Percentiles rank a stretch among this genome's conserved stretches.
Conservation (phyloP, 2,888 invertebrate genomes). For the Digitonthophagus gazella region DNA sequence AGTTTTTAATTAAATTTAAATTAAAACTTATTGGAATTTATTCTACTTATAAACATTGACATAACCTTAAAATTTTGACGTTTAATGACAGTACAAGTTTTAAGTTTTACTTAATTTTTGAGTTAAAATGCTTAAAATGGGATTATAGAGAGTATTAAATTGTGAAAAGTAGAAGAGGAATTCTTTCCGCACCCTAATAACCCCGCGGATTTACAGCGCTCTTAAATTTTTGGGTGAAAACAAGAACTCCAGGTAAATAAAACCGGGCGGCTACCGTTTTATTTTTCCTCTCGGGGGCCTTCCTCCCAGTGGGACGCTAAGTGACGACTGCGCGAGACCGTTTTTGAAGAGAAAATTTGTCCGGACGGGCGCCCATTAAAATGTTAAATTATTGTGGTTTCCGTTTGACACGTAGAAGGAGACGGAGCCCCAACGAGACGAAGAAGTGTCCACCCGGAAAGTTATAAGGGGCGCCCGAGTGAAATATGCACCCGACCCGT, state of each 20-base stretch:
- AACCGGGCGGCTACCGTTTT: not conserved
- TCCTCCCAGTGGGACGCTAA: not conserved
- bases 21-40: too few species aligned
- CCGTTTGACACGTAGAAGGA: slow-evolving; percentile 45
- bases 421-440: slow-evolving; percentile 28
- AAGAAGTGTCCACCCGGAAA: slow-evolving; percentile 33
- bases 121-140: too few species aligned
- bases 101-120: too few species aligned
- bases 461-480: slow-evolving; percentile 42
- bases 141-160: not conserved
- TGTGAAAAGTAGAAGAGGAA: not conserved
- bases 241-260: not conserved
- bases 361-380: slow-evolving; percentile 38
- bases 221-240: not conserved
- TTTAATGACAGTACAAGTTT: too few species aligned
- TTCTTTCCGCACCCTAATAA: not conserved
- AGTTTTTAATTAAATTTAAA: too few species aligned
- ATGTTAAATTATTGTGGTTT: slow-evolving; percentile 47
- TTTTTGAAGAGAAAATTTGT: slow-evolving; percentile 15
- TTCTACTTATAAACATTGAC: too few species aligned
- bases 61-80: too few species aligned
- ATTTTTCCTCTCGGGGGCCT: too few species aligned
- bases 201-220: not conserved
- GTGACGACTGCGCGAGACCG: not conserved
- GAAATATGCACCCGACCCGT: slow-evolving; percentile 36